Conservation (phyloP, 2,797 vertebrate species). For the Vireo griseus region DNA sequence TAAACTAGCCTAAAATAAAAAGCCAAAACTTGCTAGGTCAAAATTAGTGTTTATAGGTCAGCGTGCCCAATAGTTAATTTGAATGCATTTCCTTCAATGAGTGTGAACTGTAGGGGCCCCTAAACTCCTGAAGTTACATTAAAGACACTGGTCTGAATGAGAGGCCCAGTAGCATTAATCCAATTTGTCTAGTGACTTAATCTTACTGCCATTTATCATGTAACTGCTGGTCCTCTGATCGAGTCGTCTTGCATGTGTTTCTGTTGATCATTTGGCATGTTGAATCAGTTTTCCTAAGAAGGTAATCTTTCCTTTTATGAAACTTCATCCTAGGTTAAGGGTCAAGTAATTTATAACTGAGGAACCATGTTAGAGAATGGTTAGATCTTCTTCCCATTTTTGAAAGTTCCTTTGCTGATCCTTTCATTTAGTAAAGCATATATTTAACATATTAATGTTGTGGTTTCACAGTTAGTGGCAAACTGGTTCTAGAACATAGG, state of each 20-base stretch:
- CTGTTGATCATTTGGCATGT: background rate
- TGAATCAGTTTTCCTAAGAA: background rate
- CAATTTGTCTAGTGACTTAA: constrained; percentile 19
- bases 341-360: background rate
- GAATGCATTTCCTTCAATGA: background rate
- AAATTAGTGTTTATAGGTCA: constrained; percentile 15
- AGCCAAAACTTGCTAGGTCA: background rate
- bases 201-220: background rate
- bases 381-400: background rate
- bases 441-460: background rate
- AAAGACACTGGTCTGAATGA: background rate
- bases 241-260: background rate
- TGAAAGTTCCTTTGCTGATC: background rate
- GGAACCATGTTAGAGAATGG: background rate
- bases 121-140: background rate
- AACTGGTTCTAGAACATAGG: background rate
- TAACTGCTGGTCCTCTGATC: background rate
- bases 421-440: background rate
- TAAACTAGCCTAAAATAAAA: background rate
- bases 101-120: background rate
- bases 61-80: background rate
- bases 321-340: background rate
- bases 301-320: background rate
- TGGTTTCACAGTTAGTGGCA: constrained; percentile 31
- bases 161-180: background rate